phyloP scores from a whole-genome alignment of 2,797 vertebrate species.

The Liparis tanakae region DNA sequence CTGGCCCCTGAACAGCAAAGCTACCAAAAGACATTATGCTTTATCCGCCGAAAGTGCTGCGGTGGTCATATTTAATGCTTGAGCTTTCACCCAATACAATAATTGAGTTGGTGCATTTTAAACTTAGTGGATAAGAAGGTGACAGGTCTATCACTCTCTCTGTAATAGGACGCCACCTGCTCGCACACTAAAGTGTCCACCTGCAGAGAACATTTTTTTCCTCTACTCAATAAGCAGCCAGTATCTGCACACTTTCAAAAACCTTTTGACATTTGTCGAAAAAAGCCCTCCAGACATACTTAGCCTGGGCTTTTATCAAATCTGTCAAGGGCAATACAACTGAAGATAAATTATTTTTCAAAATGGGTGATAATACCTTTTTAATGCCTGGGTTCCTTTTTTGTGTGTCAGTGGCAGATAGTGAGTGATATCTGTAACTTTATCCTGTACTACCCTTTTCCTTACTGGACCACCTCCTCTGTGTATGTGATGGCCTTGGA shows the following conservation, averaged over 20 bases:
- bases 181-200: conserved; percentile 30
- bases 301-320: conserved; percentile 12
- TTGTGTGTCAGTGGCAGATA: neutral
- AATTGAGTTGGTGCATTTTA: conserved; percentile 15
- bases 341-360: conserved; percentile 6
- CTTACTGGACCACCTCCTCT: neutral
- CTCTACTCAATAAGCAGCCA: conserved; percentile 17
- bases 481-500: conserved; percentile 13
- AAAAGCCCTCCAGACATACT: conserved; percentile 15
- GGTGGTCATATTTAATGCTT: conserved; percentile 14
- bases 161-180: conserved; percentile 23
- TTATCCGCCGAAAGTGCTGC: neutral
- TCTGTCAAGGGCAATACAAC: conserved; percentile 15
- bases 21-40: conserved; percentile 2
- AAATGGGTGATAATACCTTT: conserved; percentile 20
- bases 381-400: conserved; percentile 16
- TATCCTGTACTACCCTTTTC: conserved; percentile 1
- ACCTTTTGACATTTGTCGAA: conserved; percentile 30
- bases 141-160: conserved; percentile 9
- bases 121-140: conserved; percentile 19
- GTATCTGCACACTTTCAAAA: conserved; percentile 19
- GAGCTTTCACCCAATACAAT: neutral
- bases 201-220: conserved; percentile 28
- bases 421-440: conserved; percentile 26
- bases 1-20: neutral